Percentiles rank a stretch among this genome's conserved stretches.
phyloP scores from a whole-genome alignment of 2,888 invertebrate genomes.

The Cryptophagus acutangulus region DNA sequence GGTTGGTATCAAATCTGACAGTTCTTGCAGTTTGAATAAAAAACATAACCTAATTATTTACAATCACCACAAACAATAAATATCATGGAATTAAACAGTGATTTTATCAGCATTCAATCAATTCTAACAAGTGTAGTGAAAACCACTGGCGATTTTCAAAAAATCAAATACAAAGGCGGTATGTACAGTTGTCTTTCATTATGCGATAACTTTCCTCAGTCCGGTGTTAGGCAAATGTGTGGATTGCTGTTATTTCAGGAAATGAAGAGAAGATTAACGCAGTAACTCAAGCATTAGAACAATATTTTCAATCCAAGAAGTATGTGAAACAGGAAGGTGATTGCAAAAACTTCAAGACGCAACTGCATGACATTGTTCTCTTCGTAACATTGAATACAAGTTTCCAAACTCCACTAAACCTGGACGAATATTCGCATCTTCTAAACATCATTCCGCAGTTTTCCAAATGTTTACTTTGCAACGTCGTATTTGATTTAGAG shows the following conservation, averaged over 20 bases:
- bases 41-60: too few relatives aligned
- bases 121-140: not conserved
- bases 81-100: slow-evolving; percentile 1
- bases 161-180: slow-evolving; percentile 1
- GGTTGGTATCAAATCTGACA: too few relatives aligned
- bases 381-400: slow-evolving; percentile 32
- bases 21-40: too few relatives aligned
- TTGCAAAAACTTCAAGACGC: slow-evolving; percentile 20
- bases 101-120: not conserved
- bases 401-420: slow-evolving; percentile 27
- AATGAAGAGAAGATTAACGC: slow-evolving; percentile 34
- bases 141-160: not conserved
- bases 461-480: slow-evolving; percentile 38
- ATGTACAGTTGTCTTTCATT: not conserved
- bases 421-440: slow-evolving; percentile 38
- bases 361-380: slow-evolving; percentile 31
- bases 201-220: too few relatives aligned
- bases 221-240: too few relatives aligned
- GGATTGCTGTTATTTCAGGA: slow-evolving; percentile 27
- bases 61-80: too few relatives aligned
- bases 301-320: slow-evolving; percentile 25
- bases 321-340: slow-evolving; percentile 26
- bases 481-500: slow-evolving; percentile 32
- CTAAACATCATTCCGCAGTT: slow-evolving; percentile 35
- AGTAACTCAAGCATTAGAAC: slow-evolving; percentile 24